Conservation (phyloP, 2,888 invertebrate species). For the Achlya flavicornis region DNA sequence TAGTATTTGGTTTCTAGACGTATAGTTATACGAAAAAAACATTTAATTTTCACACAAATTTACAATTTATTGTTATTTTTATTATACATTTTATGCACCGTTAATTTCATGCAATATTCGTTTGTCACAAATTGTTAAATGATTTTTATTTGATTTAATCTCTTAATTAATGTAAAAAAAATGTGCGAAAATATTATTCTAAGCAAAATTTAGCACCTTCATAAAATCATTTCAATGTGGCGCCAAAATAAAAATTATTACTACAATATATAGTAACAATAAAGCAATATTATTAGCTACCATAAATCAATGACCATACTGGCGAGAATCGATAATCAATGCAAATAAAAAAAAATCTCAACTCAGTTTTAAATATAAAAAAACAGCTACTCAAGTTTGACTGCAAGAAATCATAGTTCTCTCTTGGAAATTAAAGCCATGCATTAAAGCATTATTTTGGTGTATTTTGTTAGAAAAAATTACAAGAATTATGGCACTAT, state of each 20-base stretch:
- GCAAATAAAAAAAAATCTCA: not conserved
- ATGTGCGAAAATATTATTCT: not conserved
- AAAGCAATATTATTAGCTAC: slow-evolving; percentile 6
- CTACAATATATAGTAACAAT: no score
- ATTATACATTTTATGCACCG: not conserved
- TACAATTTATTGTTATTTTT: not conserved
- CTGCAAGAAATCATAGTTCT: not conserved
- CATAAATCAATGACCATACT: not conserved
- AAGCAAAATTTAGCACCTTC: not conserved
- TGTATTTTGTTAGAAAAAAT: not conserved
- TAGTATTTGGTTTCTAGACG: slow-evolving; percentile 75
- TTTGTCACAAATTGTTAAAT: not conserved
- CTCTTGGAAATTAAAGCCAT: slow-evolving; percentile 3
- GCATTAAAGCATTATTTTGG: slow-evolving; percentile 7
- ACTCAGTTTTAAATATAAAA: not conserved
- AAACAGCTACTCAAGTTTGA: not conserved
- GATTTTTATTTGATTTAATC: not conserved
- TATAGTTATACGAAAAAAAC: slow-evolving; percentile 25
- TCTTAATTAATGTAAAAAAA: not conserved
- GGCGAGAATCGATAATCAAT: not conserved
- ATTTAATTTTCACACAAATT: slow-evolving; percentile 12
- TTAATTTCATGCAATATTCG: not conserved
- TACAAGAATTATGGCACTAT: not conserved
- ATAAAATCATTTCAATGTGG: not conserved
- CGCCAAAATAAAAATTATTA: not conserved